Evolutionary conservation across 2,888 invertebrate genomes (phyloP), one percentile per base, ranked within the genome.

Genomic region (Hymenopus coronatus): DNA sequence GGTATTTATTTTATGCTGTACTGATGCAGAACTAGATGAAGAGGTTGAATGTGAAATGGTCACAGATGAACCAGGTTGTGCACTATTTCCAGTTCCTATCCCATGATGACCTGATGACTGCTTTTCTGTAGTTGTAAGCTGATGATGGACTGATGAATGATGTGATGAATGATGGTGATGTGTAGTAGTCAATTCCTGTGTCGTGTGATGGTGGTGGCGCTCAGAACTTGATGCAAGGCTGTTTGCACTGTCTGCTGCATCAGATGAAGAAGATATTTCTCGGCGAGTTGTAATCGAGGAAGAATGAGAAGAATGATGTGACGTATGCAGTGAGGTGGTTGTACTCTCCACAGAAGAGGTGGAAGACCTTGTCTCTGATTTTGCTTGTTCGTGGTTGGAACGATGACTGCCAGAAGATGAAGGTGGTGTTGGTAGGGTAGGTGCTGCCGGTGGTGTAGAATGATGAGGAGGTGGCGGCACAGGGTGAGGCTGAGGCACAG

Each of bases 241-340:
- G 20, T 70, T 81, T n/a, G 70, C 70, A 82, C 27, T 30, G 9
- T 82, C 30, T 7, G 40, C 46, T 14, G 86, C 27, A 27, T 90
- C 89, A 25, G 82, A 82, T 27, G 89, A 88, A 27, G 85, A 83
- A 20, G 90, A 88, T 33, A 90, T 90, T 82, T 90, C 90, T 14
- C 90, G 83, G 6, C 96, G 94, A 12, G 96, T 96, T 27, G 96
- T 96, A n/a, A 96, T 95, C 28, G 96, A 96, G 28, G 87, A 84
- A 90, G 95, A 96, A 91, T 96, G 96, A 25, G 96, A 96, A 91
- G 96, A 96, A 91, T 96, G 96, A 92, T 96, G 96, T 25, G 96
- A 95, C 0, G 94, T 94, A 93, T 96, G 95, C 92, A 96, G 94
- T 92, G 96, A 96, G 0, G 96, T 96, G 88, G 96, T 96, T 15